Percentiles rank a stretch among this genome's conserved stretches.
Evolutionary conservation across 2,888 invertebrate genomes (phyloP).

Genomic region (Biston stratarius): DNA sequence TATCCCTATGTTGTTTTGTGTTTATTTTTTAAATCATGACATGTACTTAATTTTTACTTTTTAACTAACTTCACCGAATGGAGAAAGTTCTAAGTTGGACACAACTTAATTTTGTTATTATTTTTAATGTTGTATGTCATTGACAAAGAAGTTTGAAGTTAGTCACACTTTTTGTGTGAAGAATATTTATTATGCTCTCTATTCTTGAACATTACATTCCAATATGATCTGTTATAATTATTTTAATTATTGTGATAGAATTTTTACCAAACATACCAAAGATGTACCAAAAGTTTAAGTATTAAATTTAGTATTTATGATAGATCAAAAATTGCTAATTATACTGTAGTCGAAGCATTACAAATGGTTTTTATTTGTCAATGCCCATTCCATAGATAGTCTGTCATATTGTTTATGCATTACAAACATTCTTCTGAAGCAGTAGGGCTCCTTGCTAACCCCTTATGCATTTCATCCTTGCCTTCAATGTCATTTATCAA

Average conservation of each 20-base stretch:
- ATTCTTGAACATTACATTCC: conserved; percentile 52
- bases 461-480: no score
- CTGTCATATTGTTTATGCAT: no score
- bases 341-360: conserved; percentile 67
- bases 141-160: neutral
- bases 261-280: conserved; percentile 47
- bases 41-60: conserved; percentile 15
- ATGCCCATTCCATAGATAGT: neutral
- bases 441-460: no score
- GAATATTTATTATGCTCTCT: conserved; percentile 39
- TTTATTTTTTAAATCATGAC: conserved; percentile 21
- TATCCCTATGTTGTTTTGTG: conserved; percentile 28
- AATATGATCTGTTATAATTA: conserved; percentile 48
- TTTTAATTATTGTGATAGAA: conserved; percentile 48
- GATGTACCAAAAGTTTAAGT: conserved; percentile 53
- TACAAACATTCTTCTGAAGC: no score
- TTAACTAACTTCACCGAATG: neutral
- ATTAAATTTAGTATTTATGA: conserved; percentile 43
- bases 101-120: neutral
- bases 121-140: neutral
- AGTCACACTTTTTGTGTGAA: neutral
- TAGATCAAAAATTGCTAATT: conserved; percentile 54
- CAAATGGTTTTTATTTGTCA: conserved; percentile 45
- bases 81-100: neutral
- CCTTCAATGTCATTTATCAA: no score